Evolutionary conservation across 1,140 invertebrate species (phyloP), one percentile per base, ranked within the genome.

Genomic region (Papilio glaucus): DNA sequence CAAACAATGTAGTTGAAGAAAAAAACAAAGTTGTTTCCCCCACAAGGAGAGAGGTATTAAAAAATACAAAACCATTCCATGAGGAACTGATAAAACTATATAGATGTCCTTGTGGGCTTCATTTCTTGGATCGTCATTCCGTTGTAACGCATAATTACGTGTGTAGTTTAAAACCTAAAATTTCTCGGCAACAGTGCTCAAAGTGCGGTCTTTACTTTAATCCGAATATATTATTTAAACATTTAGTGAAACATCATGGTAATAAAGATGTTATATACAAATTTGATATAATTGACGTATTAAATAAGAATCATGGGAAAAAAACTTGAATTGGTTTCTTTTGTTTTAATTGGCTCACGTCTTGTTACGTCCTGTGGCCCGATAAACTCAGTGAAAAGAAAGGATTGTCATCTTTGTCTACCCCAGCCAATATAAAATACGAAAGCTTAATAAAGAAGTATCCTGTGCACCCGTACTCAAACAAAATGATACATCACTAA

Each of bases 131-230:
- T 53, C 49, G 8, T 13, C 7, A 5, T 13, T 42, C 63, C 26
- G 8, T 10, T 24, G 12, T 1, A 21, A 2, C 8, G 10, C 63
- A 67, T 12, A 8, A 41, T 21, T 24, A 42, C 39, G 2, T 5
- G 13, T 67, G 63, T 12, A 7, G 6, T 41, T 4, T 13, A 45
- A 67, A 45, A 67, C n/a, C 39, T 18, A 67, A 39, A 45, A 67
- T 71, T 70, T 15, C 72, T 3, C 78, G 73, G 71, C 79, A 84
- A 80, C 77, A 72, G 41, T 90, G 88, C 73, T 79, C 81, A 4
- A 88, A 88, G 72, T 90, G 88, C 73, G 74, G 80, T 49, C 77
- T 90, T 18, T 33, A 72, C 7, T 90, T 90, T 69, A 82, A 77
- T 29, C 76, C 83, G 42, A 79, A 79, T 72, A 72, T 79, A 71